phyloP scores from a whole-genome alignment of 2,888 invertebrate species.

The Chalcosyrphus nemorum region DNA sequence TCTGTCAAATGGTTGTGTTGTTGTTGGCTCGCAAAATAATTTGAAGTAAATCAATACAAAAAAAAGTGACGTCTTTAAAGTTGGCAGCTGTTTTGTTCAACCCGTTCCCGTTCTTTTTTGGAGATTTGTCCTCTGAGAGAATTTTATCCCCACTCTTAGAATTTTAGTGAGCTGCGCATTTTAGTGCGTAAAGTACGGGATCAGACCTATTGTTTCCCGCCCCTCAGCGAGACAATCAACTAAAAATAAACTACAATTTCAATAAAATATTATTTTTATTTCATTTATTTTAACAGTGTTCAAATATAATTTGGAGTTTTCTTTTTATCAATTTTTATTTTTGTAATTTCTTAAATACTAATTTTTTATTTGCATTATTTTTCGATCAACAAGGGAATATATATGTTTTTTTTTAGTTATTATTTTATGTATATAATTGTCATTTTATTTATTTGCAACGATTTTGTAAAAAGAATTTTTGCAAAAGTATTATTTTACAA shows the following conservation, averaged over 20 bases:
- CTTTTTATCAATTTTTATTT: constrained; percentile 48
- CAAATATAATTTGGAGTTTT: constrained; percentile 69
- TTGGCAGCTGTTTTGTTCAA: too few relatives aligned
- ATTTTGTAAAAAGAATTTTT: constrained; percentile 40
- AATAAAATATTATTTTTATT: constrained; percentile 65
- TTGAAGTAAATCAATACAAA: too few relatives aligned
- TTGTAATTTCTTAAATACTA: constrained; percentile 31
- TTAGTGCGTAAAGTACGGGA: too few relatives aligned
- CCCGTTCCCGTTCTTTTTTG: too few relatives aligned
- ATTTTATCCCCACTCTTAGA: too few relatives aligned
- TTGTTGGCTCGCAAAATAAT: too few relatives aligned
- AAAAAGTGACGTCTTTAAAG: too few relatives aligned
- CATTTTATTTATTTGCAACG: not conserved
- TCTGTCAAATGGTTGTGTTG: too few relatives aligned
- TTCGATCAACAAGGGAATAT: constrained; percentile 48
- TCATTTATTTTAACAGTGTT: constrained; percentile 64
- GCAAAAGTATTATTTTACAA: constrained; percentile 25
- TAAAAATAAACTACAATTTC: constrained; percentile 25
- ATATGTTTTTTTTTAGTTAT: constrained; percentile 1
- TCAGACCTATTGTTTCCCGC: too few relatives aligned
- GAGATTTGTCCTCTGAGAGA: too few relatives aligned
- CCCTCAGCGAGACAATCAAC: too few relatives aligned
- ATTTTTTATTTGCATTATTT: not conserved
- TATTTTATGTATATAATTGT: constrained; percentile 16
- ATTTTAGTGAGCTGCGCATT: too few relatives aligned